phyloP scores from a whole-genome alignment of 2,888 invertebrate species.

The Acrobasis consociella region DNA sequence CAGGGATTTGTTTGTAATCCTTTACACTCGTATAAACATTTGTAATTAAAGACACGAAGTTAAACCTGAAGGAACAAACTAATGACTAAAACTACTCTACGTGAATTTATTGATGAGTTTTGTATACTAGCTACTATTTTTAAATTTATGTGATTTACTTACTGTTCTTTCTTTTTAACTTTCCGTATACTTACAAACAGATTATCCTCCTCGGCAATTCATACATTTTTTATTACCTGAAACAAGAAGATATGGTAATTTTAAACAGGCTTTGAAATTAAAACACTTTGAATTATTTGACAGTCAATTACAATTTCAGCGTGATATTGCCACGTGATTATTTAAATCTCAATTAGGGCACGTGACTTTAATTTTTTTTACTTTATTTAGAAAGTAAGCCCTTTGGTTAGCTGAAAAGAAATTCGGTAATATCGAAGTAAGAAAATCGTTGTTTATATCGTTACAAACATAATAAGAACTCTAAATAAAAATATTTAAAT shows the following conservation, averaged over 20 bases:
- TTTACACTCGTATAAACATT: too few species aligned
- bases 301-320: too few species aligned
- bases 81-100: too few species aligned
- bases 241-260: background rate
- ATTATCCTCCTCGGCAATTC: background rate
- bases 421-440: background rate
- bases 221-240: background rate
- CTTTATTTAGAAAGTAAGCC: background rate
- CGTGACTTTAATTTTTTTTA: too few species aligned
- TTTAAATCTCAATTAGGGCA: too few species aligned
- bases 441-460: background rate
- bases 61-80: too few species aligned
- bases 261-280: background rate
- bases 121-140: too few species aligned
- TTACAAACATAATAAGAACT: slow-evolving; percentile 11
- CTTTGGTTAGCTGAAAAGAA: background rate
- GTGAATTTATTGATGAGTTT: too few species aligned
- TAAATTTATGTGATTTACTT: background rate
- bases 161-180: background rate
- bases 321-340: too few species aligned
- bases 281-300: too few species aligned
- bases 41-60: too few species aligned
- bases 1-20: background rate
- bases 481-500: too few species aligned
- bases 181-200: background rate